Percentiles rank a stretch among this genome's conserved stretches.
phyloP scores from a whole-genome alignment of 2,797 vertebrate genomes.

The Sebastes itinus region DNA sequence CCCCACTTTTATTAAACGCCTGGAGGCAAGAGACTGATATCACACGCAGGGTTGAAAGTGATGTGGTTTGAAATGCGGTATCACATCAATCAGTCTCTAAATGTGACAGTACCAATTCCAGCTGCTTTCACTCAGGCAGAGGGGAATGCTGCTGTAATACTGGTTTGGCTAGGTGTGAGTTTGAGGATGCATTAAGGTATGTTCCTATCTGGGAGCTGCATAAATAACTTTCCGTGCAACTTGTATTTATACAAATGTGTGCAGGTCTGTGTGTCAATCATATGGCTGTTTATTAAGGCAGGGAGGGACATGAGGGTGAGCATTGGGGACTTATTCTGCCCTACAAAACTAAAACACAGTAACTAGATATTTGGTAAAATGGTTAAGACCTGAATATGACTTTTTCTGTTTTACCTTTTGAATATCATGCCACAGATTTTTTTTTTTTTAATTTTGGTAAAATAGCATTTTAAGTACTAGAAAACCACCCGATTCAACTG shows the following conservation, averaged over 20 bases:
- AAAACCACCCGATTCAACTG: too few relatives aligned
- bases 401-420: neutral
- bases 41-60: slow-evolving; percentile 50
- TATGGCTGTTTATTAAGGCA: neutral
- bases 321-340: neutral
- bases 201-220: neutral
- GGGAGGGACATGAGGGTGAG: neutral
- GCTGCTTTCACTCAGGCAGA: slow-evolving; percentile 56
- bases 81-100: slow-evolving; percentile 69
- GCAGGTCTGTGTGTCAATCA: neutral
- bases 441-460: neutral
- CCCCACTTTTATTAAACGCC: slow-evolving; percentile 64
- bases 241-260: neutral
- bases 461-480: neutral
- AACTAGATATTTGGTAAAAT: neutral
- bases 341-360: neutral
- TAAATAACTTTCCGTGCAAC: neutral
- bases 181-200: neutral
- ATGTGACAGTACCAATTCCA: slow-evolving; percentile 62
- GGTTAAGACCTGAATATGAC: neutral
- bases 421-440: neutral
- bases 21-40: slow-evolving; percentile 59
- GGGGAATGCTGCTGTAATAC: neutral
- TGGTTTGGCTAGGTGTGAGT: neutral
- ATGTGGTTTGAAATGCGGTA: slow-evolving; percentile 65